Percentiles rank a stretch among this genome's conserved stretches.
Conservation (phyloP, 2,888 invertebrate genomes). For the Papilio demoleus region DNA sequence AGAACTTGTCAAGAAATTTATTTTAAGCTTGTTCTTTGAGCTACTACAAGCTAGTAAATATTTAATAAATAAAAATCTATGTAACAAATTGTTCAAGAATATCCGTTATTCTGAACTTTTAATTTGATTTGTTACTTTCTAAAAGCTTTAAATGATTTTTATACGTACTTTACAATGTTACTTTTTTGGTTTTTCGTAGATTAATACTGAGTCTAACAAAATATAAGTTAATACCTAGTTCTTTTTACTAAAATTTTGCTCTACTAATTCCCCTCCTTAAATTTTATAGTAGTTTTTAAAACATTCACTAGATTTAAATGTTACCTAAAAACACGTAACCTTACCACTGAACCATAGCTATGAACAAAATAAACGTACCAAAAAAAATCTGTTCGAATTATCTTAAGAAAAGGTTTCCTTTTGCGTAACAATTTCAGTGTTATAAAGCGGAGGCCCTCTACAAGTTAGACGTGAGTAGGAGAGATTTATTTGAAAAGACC, state of each 20-base stretch:
- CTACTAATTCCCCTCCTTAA: no score
- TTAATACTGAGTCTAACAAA: no score
- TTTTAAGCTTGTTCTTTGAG: slow-evolving; percentile 23
- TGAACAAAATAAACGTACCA: not conserved
- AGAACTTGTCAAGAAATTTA: slow-evolving; percentile 78
- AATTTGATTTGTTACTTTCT: no score
- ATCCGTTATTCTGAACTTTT: no score
- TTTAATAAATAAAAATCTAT: slow-evolving; percentile 18
- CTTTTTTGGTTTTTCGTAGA: no score
- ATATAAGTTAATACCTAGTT: no score
- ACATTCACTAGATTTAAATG: not conserved
- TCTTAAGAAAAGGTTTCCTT: slow-evolving; percentile 26
- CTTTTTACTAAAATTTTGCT: no score
- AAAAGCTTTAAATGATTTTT: no score
- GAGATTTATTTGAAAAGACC: slow-evolving; percentile 28
- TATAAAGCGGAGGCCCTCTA: slow-evolving; percentile 18
- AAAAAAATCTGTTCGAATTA: slow-evolving; percentile 20
- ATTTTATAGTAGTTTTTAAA: not conserved
- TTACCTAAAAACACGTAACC: not conserved
- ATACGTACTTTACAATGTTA: no score
- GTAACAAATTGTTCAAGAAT: no score
- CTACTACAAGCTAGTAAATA: slow-evolving; percentile 4
- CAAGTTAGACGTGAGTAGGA: slow-evolving; percentile 26
- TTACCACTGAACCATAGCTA: not conserved
- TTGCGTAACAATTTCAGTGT: slow-evolving; percentile 28